Evolutionary conservation across 2,797 vertebrate genomes (phyloP), one percentile per base, ranked within the genome.

Genomic region (Neopelma chrysocephalum): DNA sequence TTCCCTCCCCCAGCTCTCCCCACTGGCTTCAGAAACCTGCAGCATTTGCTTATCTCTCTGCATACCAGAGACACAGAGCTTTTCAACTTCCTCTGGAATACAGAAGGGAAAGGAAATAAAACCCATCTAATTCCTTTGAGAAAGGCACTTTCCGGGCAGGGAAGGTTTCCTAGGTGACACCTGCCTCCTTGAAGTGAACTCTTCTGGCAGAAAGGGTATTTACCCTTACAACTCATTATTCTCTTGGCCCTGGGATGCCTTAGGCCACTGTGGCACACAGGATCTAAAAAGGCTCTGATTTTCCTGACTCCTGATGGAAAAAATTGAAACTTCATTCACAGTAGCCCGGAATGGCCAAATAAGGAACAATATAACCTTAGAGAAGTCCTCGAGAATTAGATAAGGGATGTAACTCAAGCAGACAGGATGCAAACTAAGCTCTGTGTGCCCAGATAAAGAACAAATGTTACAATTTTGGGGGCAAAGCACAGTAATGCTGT

Each of bases 221-320:
- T 53, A 16, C 16, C 27, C 27, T 31, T 12, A 31, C 17, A 53
- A 17, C 17, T 22, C 8, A 1, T 51, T 73, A 93, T 6, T 47
- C 2, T 5, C 15, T 15, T 12, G 29, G 31, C 19, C 50, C 34
- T 26, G 26, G 48, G 58, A 38, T 32, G 22, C 3, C 1, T 38
- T 19, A 47, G 11, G 42, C 31, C n/a, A 17, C 13, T 1, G 6
- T 17, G 22, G 36, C 17, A 57, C 15, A 25, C 1, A 4, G 0
- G 1, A 18, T 38, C 17, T 42, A 7, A 72, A 78, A 54, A 7
- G 9, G 5, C 14, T 34, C 47, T 32, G 32, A 34, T 88, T 76
- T 79, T 91, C 45, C 47, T 17, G 27, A 9, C 2, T 90, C 38
- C 38, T 22, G 61, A 16, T 8, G 17, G 57, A 23, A 58, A 8